phyloP scores from a whole-genome alignment of 2,888 invertebrate species.

The Harpalus rufipes region DNA sequence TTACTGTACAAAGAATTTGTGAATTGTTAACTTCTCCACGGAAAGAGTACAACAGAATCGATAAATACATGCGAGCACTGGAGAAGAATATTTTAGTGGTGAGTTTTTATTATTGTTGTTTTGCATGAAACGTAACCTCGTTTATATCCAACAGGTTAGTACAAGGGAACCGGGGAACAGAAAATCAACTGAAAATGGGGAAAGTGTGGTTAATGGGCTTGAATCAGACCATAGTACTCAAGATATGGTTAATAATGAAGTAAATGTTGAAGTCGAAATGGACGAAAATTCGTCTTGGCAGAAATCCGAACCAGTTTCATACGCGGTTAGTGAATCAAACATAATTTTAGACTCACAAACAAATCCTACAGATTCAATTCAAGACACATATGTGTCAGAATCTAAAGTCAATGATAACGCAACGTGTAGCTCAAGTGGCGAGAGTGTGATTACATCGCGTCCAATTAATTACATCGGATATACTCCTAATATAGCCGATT shows the following conservation, averaged over 20 bases:
- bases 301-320: conserved; percentile 76
- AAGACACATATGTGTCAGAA: conserved; percentile 68
- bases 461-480: conserved; percentile 63
- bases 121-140: conserved; percentile 63
- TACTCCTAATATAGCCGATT: conserved; percentile 56
- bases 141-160: conserved; percentile 81
- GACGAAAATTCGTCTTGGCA: conserved; percentile 77
- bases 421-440: conserved; percentile 68
- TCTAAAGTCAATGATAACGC: conserved; percentile 66
- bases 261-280: conserved; percentile 80
- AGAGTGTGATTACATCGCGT: conserved; percentile 71
- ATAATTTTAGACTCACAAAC: conserved; percentile 67
- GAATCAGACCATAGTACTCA: conserved; percentile 79
- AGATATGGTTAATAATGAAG: conserved; percentile 78
- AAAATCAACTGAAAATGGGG: conserved; percentile 84
- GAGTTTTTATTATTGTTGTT: conserved; percentile 74
- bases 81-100: conserved; percentile 97
- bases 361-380: conserved; percentile 68
- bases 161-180: conserved; percentile 85
- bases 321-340: conserved; percentile 47
- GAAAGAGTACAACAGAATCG: conserved; percentile 96
- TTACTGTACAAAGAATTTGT: conserved; percentile 97
- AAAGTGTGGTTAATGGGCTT: conserved; percentile 82
- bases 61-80: conserved; percentile 97
- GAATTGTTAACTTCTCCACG: conserved; percentile 94